These are phyloP conservation scores for Oscheius myriophilus DNA, from an alignment of 2,888 invertebrate genomes.

Conservation along the genomic window DNA sequence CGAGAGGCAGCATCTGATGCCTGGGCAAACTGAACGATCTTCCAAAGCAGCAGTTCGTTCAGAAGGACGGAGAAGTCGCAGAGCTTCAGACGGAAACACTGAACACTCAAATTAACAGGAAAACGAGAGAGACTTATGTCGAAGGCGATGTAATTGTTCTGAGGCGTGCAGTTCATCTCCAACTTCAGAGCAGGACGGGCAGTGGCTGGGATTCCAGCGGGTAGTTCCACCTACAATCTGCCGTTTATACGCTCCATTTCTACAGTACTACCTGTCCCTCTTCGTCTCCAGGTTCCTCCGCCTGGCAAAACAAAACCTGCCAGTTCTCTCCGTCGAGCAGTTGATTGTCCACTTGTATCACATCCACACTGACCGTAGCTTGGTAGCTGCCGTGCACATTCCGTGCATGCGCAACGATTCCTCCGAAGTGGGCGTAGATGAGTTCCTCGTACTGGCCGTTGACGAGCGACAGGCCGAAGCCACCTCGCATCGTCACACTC, in stretches of 20 bases:
- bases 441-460: constrained; percentile 71
- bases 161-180: constrained; percentile 81
- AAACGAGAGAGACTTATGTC: constrained; percentile 74
- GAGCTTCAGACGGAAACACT: constrained; percentile 83
- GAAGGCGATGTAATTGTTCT: constrained; percentile 83
- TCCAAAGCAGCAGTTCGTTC: constrained; percentile 85
- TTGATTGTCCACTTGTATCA: constrained; percentile 88
- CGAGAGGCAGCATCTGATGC: constrained; percentile 58
- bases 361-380: constrained; percentile 80
- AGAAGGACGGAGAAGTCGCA: constrained; percentile 85
- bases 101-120: constrained; percentile 45
- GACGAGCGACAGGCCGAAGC: constrained; percentile 72
- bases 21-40: constrained; percentile 75
- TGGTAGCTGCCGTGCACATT: constrained; percentile 80
- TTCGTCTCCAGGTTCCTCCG: constrained; percentile 72
- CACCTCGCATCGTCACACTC: constrained; percentile 63
- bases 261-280: constrained; percentile 72
- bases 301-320: constrained; percentile 83
- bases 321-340: constrained; percentile 85
- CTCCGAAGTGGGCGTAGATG: constrained; percentile 73
- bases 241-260: not conserved
- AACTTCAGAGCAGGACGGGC: constrained; percentile 82
- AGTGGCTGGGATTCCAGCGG: constrained; percentile 40
- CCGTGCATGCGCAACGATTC: constrained; percentile 79
- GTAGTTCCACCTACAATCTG: too few relatives aligned